phyloP scores from a whole-genome alignment of 2,113 vertebrate genomes.

The Entelurus aequoreus region DNA sequence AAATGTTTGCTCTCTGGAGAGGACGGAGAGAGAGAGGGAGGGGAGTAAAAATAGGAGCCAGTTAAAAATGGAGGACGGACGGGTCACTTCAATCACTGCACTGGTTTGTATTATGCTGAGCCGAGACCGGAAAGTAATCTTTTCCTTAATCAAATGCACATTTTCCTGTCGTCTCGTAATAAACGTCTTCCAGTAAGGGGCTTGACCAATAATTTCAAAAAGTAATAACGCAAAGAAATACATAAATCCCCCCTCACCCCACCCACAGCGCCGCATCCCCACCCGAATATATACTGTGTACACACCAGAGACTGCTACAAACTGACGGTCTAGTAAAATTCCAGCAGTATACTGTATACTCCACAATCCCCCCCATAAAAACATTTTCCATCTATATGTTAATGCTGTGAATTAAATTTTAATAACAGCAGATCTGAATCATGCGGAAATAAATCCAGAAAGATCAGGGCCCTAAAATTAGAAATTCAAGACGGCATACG shows the following conservation, averaged over 20 bases:
- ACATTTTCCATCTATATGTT: constrained; percentile 99
- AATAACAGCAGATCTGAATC: constrained; percentile 99
- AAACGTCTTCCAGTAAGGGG: constrained; percentile 62
- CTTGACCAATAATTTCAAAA: constrained; percentile 64
- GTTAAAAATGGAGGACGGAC: constrained; percentile 45
- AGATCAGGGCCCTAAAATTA: constrained; percentile 97
- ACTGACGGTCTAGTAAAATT: constrained; percentile 72
- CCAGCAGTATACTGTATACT: constrained; percentile 62
- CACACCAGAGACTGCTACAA: constrained; percentile 59
- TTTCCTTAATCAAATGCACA: constrained; percentile 67
- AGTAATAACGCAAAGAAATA: constrained; percentile 71
- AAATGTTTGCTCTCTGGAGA: constrained; percentile 58
- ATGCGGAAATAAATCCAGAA: constrained; percentile 99
- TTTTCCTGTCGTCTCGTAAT: constrained; percentile 57
- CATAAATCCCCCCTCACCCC: constrained; percentile 37
- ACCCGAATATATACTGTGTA: constrained; percentile 20
- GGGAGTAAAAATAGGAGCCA: constrained; percentile 65
- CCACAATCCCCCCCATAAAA: constrained; percentile 73
- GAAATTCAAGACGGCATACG: constrained; percentile 95
- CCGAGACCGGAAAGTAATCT: constrained; percentile 28
- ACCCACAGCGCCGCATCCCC: constrained; percentile 18
- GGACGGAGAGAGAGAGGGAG: neutral
- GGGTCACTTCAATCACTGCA: constrained; percentile 58
- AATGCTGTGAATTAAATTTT: constrained; percentile 99
- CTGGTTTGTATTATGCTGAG: constrained; percentile 50